Evolutionary conservation across 2,888 invertebrate species (phyloP).

Genomic region (Dusona sp.): DNA sequence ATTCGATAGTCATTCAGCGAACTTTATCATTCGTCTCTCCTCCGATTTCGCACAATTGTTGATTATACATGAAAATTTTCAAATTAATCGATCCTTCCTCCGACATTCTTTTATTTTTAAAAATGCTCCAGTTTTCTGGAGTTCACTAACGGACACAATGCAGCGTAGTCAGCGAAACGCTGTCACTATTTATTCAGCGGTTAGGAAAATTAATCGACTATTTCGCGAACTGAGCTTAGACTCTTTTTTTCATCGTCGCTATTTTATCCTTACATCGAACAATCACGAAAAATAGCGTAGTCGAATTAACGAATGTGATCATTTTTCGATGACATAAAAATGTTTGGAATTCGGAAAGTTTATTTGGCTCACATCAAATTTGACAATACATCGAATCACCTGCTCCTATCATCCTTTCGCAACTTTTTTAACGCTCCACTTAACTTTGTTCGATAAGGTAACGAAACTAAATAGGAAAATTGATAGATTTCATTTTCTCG

Average conservation of each 20-base stretch:
- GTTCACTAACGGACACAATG: neutral
- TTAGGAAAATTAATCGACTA: neutral
- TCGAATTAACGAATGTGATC: neutral
- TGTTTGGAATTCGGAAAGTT: neutral
- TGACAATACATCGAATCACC: neutral
- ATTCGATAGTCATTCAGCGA: neutral
- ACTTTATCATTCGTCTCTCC: neutral
- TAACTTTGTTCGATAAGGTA: neutral
- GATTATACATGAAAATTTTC: neutral
- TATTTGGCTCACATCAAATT: neutral
- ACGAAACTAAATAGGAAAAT: neutral
- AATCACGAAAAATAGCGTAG: neutral
- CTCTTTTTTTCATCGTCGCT: neutral
- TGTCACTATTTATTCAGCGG: neutral
- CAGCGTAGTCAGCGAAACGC: neutral
- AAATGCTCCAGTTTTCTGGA: constrained; percentile 4
- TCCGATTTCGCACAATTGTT: neutral
- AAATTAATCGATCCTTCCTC: constrained; percentile 6
- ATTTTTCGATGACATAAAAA: neutral
- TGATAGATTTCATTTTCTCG: neutral
- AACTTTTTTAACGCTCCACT: neutral
- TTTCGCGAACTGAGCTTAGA: neutral
- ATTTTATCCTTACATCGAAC: neutral
- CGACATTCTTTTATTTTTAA: neutral
- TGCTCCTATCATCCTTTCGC: neutral